These are phyloP conservation scores for Drosophila rubida DNA, from an alignment of 2,888 invertebrate genomes.

Conservation along the genomic window DNA sequence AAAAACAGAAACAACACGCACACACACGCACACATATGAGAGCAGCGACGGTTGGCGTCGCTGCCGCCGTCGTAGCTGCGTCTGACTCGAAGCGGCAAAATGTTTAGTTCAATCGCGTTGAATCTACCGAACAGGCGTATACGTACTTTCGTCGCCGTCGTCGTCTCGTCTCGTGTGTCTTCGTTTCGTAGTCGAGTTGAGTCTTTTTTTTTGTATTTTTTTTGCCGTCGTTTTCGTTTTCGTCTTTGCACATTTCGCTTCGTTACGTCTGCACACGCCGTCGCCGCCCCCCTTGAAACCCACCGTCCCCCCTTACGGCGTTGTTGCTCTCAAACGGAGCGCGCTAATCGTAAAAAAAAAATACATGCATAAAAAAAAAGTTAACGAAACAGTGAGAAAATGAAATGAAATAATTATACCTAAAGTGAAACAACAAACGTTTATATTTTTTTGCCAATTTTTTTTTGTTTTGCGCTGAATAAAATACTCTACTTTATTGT, in stretches of 20 bases:
- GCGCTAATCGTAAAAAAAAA: slow-evolving; percentile 48
- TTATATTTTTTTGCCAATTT: slow-evolving; percentile 12
- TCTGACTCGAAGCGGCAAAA: slow-evolving; percentile 45
- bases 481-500: slow-evolving; percentile 16
- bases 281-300: neutral
- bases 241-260: slow-evolving; percentile 52
- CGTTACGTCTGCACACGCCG: slow-evolving; percentile 39
- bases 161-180: slow-evolving; percentile 27
- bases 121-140: slow-evolving; percentile 78
- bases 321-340: slow-evolving; percentile 25
- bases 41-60: slow-evolving; percentile 32
- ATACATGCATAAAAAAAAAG: slow-evolving; percentile 41
- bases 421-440: slow-evolving; percentile 45
- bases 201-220: neutral
- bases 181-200: slow-evolving; percentile 21
- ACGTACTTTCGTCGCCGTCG: slow-evolving; percentile 63
- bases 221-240: slow-evolving; percentile 27
- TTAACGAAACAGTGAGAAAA: slow-evolving; percentile 54
- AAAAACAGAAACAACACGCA: slow-evolving; percentile 5
- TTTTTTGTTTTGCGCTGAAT: slow-evolving; percentile 31
- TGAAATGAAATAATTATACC: slow-evolving; percentile 35
- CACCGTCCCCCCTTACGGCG: neutral
- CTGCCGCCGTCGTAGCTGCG: slow-evolving; percentile 52
- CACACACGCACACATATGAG: slow-evolving; percentile 29
- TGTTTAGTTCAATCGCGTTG: slow-evolving; percentile 77